Conservation (phyloP, 2,888 invertebrate genomes). For the Heterodera filipjevi region DNA sequence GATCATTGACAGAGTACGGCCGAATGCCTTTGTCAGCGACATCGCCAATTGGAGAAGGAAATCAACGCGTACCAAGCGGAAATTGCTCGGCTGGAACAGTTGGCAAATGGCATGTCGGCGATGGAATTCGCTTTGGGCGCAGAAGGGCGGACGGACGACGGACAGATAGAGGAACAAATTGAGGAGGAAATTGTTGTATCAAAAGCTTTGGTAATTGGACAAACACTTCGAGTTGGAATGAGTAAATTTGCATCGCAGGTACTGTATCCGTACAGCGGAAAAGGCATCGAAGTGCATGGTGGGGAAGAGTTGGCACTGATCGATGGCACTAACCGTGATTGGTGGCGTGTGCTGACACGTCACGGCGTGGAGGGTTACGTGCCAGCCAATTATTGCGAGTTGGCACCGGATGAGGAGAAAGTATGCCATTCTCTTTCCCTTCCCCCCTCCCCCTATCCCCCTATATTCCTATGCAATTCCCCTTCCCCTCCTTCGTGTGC, state of each 20-base stretch:
- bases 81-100: constrained; percentile 62
- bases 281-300: constrained; percentile 69
- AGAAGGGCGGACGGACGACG: constrained; percentile 22
- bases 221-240: too few relatives aligned
- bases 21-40: constrained; percentile 61
- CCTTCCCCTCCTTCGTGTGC: too few relatives aligned
- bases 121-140: constrained; percentile 58
- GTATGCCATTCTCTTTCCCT: too few relatives aligned
- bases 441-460: background rate
- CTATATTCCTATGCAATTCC: background rate
- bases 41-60: constrained; percentile 67
- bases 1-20: constrained; percentile 42
- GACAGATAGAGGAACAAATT: background rate
- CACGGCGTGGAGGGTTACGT: constrained; percentile 93
- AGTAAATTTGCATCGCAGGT: constrained; percentile 51
- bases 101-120: constrained; percentile 64
- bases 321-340: constrained; percentile 92
- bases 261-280: constrained; percentile 84
- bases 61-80: constrained; percentile 59
- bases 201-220: constrained; percentile 34
- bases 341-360: constrained; percentile 88
- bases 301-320: constrained; percentile 80
- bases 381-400: constrained; percentile 77
- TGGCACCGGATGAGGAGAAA: constrained; percentile 47
- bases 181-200: constrained; percentile 58